These are phyloP conservation scores for Metalampra italica DNA, from an alignment of 2,888 invertebrate genomes.

Conservation along the genomic window DNA sequence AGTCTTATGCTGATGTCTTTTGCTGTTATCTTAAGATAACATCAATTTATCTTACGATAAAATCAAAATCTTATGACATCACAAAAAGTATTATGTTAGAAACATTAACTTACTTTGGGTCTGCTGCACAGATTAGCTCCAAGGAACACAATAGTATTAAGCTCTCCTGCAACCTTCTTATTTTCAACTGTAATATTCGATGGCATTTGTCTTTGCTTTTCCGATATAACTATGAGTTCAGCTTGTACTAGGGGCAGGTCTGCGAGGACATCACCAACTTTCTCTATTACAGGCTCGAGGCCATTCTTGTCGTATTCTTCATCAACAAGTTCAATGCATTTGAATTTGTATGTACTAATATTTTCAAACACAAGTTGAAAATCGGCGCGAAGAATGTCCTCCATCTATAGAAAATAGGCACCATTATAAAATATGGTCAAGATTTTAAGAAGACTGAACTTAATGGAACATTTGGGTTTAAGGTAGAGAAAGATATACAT, in stretches of 20 bases:
- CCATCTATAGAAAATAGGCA: conserved; percentile 31
- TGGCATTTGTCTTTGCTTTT: conserved; percentile 67
- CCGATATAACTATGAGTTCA: conserved; percentile 78
- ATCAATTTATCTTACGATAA: too few species aligned
- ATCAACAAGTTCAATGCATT: conserved; percentile 73
- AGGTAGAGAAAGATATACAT: too few species aligned
- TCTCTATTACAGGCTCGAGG: conserved; percentile 69
- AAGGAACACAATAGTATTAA: conserved; percentile 68
- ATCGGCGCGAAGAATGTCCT: conserved; percentile 77
- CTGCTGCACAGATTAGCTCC: conserved; percentile 69
- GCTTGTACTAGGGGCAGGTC: conserved; percentile 85
- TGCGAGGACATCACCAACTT: conserved; percentile 78
- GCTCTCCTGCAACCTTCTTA: conserved; percentile 76
- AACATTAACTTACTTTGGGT: conserved; percentile 55
- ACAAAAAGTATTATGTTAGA: too few species aligned
- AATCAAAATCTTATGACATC: too few species aligned
- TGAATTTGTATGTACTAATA: conserved; percentile 78
- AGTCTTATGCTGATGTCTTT: too few species aligned
- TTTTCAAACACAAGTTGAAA: conserved; percentile 88
- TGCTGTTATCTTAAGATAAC: too few species aligned
- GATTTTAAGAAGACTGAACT: not conserved
- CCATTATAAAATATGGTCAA: not conserved
- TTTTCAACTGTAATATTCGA: conserved; percentile 78
- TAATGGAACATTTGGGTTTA: too few species aligned
- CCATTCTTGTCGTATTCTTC: conserved; percentile 69